phyloP scores from a whole-genome alignment of 2,113 vertebrate species.

The Vireo altiloquus region DNA sequence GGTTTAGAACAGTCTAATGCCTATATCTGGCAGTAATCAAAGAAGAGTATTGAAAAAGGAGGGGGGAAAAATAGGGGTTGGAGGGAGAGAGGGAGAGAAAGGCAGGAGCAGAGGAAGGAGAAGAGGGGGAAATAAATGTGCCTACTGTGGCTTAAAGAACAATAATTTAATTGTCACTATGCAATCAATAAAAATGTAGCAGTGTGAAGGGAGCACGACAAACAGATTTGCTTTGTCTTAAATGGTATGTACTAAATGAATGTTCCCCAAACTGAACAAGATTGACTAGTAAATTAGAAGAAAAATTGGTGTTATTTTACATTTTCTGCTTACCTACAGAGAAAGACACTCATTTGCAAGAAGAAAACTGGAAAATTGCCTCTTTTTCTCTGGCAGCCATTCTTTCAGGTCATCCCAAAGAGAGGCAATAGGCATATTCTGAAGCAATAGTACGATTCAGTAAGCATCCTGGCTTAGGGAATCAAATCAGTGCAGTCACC shows the following conservation, averaged over 20 bases:
- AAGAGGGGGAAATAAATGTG: neutral
- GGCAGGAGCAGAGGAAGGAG: neutral
- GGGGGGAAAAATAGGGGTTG: fast-evolving
- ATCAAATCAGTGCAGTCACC: neutral
- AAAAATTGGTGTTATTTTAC: slow-evolving; percentile 55
- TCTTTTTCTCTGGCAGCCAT: neutral
- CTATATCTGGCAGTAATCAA: slow-evolving; percentile 32
- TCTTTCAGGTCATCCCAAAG: slow-evolving; percentile 9
- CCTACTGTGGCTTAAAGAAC: slow-evolving; percentile 29
- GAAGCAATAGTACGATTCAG: neutral
- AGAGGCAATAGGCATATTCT: neutral
- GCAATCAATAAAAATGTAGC: slow-evolving; percentile 50
- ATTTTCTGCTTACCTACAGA: slow-evolving; percentile 49
- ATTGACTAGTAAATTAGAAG: slow-evolving; percentile 59
- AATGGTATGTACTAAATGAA: slow-evolving; percentile 27
- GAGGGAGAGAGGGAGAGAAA: fast-evolving
- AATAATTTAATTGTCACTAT: slow-evolving; percentile 56
- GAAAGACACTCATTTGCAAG: slow-evolving; percentile 15
- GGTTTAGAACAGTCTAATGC: slow-evolving; percentile 29
- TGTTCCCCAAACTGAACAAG: slow-evolving; percentile 30
- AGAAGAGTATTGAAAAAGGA: slow-evolving; percentile 11
- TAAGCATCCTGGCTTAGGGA: neutral
- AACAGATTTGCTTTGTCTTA: slow-evolving; percentile 54
- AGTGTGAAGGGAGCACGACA: neutral
- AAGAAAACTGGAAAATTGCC: slow-evolving; percentile 14